Base-by-base conservation (phyloP, 2,113 vertebrate genomes). In the Rhea americana region DNA sequence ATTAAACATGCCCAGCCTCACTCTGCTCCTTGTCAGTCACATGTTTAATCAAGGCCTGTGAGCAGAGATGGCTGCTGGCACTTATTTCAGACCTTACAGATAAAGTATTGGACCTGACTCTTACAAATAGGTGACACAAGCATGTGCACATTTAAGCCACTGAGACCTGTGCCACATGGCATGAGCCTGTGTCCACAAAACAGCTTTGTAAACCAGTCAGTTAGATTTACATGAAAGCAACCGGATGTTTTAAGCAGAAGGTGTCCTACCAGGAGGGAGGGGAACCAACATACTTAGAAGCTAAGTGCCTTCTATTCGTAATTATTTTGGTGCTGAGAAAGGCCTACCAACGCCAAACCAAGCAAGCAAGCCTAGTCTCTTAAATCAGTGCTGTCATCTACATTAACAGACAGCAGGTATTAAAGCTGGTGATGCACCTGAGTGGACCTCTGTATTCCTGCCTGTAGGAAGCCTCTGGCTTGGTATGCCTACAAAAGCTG, bases 21-120 rank as follows among this genome's bases (percentile, higher is more conserved):
- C 43, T 63, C 62, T 78, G 76, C 78, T 93, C 82, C 84, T 95
- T 90, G 37, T 59, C 83, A 90, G 65, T 73, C 67, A 89, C 66
- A 74, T 68, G 55, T 21, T 1, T 4, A 94, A 74, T 12, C 32
- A 62, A 11, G 21, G 43, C 18, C 47, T 48, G 7, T 0, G 0
- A 30, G 48, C 21, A 4, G 2, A 84, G 56, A 11, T 3, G 13
- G 19, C 19, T 3, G 1, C 4, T 50, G 21, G 41, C 41, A 59
- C 20, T 32, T 8, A 67, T 3, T 0, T 24, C 53, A 58, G 39
- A n/a, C 1, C 24, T 0, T 10, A 43, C 1, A 21, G 7, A 50
- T 9, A 37, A 56, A 74, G 30, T 6, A 81, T 32, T 37, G 6
- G 19, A 22, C 16, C 62, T n/a, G 37, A 47, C 13, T 61, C 59